Percentiles rank a stretch among this genome's conserved stretches.
Evolutionary conservation across 2,888 invertebrate genomes (phyloP).

Genomic region (Acronicta aceris): DNA sequence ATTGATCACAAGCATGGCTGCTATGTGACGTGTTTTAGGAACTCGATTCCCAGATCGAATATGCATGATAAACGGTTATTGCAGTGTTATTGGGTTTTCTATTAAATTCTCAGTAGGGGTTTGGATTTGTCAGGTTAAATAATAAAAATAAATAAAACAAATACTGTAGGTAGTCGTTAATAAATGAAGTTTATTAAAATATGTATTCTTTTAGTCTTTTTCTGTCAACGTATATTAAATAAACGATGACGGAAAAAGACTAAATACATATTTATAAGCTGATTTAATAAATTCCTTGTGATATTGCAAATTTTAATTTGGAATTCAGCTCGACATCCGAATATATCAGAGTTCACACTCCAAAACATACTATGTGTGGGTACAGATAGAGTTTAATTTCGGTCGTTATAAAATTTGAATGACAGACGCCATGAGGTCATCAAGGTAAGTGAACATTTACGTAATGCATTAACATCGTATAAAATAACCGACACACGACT

Average conservation of each 20-base stretch:
- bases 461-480: slow-evolving; percentile 62
- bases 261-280: slow-evolving; percentile 21
- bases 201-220: too few relatives aligned
- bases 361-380: not conserved
- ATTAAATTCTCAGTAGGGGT: too few relatives aligned
- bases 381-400: slow-evolving; percentile 20
- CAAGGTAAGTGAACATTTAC: slow-evolving; percentile 60
- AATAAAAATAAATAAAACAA: too few relatives aligned
- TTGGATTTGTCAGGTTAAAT: too few relatives aligned
- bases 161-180: not conserved
- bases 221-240: too few relatives aligned
- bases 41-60: too few relatives aligned
- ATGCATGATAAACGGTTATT: too few relatives aligned
- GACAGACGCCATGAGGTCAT: slow-evolving; percentile 67
- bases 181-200: too few relatives aligned
- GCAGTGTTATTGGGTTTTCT: too few relatives aligned
- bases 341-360: slow-evolving; percentile 2
- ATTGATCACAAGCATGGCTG: too few relatives aligned
- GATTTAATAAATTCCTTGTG: slow-evolving; percentile 35
- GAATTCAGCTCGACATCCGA: slow-evolving; percentile 31
- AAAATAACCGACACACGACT: slow-evolving; percentile 50
- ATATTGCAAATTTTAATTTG: slow-evolving; percentile 22
- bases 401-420: slow-evolving; percentile 25
- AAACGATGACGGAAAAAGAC: slow-evolving; percentile 15
- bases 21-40: too few relatives aligned